Conservation (phyloP, 2,888 invertebrate genomes). For the Lepas anatifera region DNA sequence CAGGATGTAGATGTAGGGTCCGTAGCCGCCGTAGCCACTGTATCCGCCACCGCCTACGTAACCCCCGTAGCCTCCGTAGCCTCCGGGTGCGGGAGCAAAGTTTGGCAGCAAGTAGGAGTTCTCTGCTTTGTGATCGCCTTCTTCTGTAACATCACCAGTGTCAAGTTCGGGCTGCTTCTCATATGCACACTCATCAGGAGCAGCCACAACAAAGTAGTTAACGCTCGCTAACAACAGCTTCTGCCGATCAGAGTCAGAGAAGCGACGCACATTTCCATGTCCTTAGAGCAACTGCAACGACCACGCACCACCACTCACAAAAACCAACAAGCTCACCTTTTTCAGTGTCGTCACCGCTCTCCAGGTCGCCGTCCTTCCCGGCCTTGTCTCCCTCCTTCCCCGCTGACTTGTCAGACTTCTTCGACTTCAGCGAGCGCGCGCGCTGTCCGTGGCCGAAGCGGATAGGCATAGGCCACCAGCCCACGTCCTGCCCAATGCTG, state of each 20-base stretch:
- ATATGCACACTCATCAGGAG: too few relatives aligned
- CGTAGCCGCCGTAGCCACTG: neutral
- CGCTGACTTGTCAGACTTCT: neutral
- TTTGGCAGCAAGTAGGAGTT: neutral
- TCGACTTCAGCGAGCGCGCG: neutral
- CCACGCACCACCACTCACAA: too few relatives aligned
- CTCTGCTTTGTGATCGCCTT: neutral
- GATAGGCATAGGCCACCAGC: neutral
- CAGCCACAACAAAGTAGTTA: too few relatives aligned
- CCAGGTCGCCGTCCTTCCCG: neutral
- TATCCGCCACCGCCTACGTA: too few relatives aligned
- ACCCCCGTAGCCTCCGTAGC: neutral
- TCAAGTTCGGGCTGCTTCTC: too few relatives aligned
- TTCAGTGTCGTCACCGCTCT: too few relatives aligned
- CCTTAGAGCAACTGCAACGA: too few relatives aligned
- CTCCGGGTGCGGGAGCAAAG: neutral
- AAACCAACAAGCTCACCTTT: too few relatives aligned
- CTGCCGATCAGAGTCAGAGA: too few relatives aligned
- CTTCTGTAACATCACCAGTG: too few relatives aligned
- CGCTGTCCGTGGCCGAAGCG: neutral
- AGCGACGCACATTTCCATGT: too few relatives aligned
- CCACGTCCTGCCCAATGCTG: neutral
- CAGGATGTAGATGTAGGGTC: constrained; percentile 2
- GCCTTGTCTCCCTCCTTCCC: neutral
- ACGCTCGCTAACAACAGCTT: too few relatives aligned